Conservation (phyloP, 2,797 vertebrate species). For the Malacoraja senta region DNA sequence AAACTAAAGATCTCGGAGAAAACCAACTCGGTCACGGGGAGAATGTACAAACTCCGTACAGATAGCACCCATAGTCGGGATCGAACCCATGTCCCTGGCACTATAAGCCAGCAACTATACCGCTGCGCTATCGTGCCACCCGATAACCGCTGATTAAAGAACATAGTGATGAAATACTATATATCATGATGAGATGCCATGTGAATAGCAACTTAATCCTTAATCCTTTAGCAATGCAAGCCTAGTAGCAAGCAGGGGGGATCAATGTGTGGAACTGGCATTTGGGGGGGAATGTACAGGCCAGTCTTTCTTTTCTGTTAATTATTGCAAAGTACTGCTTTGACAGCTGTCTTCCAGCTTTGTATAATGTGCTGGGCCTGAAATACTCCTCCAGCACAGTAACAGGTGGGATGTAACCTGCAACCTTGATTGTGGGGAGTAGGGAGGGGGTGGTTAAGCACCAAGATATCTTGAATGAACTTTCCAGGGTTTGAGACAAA, state of each 20-base stretch:
- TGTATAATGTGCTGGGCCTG: constrained; percentile 40
- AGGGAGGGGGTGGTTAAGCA: constrained; percentile 31
- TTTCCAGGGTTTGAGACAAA: not conserved
- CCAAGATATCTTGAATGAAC: not conserved
- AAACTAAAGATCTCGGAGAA: no score
- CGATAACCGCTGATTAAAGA: not conserved
- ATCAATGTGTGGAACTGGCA: constrained; percentile 47
- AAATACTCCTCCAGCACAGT: constrained; percentile 42
- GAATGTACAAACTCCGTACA: no score
- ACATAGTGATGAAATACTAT: not conserved
- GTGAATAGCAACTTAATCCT: not conserved
- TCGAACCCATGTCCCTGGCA: no score
- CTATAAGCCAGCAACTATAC: no score
- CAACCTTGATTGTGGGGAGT: constrained; percentile 40
- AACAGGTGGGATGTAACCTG: constrained; percentile 44
- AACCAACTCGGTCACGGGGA: no score
- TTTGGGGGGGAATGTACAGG: constrained; percentile 32
- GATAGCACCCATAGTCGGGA: no score
- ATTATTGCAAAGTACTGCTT: constrained; percentile 40
- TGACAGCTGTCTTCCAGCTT: constrained; percentile 43
- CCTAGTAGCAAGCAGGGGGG: constrained; percentile 45
- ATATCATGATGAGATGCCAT: not conserved
- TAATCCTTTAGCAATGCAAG: not conserved
- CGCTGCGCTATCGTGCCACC: no score
- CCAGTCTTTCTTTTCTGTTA: constrained; percentile 41